Base-by-base conservation (phyloP, 2,888 invertebrate species). In the Plusia festucae region DNA sequence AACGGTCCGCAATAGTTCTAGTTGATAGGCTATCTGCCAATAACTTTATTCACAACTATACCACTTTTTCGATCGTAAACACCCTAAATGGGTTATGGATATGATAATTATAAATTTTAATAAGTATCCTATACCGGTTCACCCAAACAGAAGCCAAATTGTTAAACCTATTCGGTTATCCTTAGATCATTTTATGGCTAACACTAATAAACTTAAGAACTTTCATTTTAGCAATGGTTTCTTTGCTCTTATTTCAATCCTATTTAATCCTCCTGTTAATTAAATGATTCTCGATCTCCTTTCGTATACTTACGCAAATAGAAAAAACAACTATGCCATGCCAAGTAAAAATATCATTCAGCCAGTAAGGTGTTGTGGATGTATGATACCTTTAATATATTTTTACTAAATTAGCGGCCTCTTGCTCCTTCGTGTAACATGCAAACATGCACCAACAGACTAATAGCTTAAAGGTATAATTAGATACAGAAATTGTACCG, bases 1-100 rank as follows among this genome's bases (percentile, higher is more conserved):
- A 74, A 74, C 78, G 69, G 71, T 78, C 40, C 54, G 54, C 65
- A 63, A 53, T 65, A 56, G 58, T 60, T 60, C 20, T 57, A 24
- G 40, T 53, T 56, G 54, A 55, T 24, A 52, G 58, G 44, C 67
- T 63, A 57, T 72, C 49, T 67, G 49, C 32, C 55, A 53, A 63
- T 53, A 54, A 64, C 64, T 65, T n/a, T n/a, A 65, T 54, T 59
- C 64, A 76, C 56, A 64, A 63, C 34, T 40, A 54, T 58, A 60
- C 40, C 58, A 44, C 55, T 46, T 32, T 60, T 76, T 65, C 62
- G 54, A 66, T 72, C 73, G 64, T 79, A 61, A 68, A 66, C 53
- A 64, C 61, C 61, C 34, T 60, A 66, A 57, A 71, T 62, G 61
- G 66, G 32, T 30, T 32, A 44, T 51, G 59, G 52, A 61, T 61